Evolutionary conservation across 2,888 invertebrate genomes (phyloP).

Genomic region (Steromphala cineraria): DNA sequence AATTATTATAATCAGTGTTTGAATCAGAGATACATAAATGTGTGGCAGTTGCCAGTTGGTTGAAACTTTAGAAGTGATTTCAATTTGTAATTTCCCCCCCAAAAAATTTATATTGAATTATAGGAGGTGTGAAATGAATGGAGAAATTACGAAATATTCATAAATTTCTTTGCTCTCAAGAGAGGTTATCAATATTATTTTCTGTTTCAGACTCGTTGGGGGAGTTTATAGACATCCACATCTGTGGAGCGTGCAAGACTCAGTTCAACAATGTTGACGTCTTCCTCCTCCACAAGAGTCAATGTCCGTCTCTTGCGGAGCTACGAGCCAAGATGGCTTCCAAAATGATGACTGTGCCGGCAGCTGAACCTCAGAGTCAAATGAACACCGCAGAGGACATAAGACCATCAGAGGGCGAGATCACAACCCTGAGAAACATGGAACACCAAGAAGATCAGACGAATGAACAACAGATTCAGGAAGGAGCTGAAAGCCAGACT

Average conservation of each 20-base stretch:
- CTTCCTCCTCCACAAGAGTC: conserved; percentile 62
- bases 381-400: not conserved
- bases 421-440: not conserved
- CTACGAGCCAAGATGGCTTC: not conserved
- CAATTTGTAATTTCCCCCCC: too few relatives aligned
- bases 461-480: not conserved
- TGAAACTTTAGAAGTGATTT: too few relatives aligned
- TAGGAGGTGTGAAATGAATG: too few relatives aligned
- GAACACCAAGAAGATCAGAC: not conserved
- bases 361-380: not conserved
- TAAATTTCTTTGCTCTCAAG: too few relatives aligned
- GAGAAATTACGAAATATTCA: too few relatives aligned
- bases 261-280: conserved; percentile 58
- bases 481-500: not conserved
- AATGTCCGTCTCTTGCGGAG: conserved; percentile 39
- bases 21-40: too few relatives aligned
- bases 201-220: not conserved
- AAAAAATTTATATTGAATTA: too few relatives aligned
- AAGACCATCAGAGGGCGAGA: not conserved
- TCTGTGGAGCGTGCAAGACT: conserved; percentile 64
- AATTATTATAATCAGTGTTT: too few relatives aligned
- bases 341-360: not conserved
- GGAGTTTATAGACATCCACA: conserved; percentile 57
- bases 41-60: too few relatives aligned
- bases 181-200: not conserved